Evolutionary conservation across 2,113 vertebrate species (phyloP).

Genomic region (Grus americana): DNA sequence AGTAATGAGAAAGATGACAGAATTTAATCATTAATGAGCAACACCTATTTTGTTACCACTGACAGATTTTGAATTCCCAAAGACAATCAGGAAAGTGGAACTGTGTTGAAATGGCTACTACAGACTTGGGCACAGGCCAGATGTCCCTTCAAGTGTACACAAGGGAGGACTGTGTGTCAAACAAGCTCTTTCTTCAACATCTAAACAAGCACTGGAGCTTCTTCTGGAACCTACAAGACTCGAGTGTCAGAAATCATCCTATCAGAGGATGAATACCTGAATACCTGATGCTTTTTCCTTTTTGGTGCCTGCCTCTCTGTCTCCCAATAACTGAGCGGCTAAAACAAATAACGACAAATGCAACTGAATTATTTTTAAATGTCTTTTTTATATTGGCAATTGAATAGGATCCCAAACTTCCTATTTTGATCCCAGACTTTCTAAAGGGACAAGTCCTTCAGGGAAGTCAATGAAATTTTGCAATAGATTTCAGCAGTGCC

Average conservation of each 20-base stretch:
- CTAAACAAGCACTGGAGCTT: neutral
- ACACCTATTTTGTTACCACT: neutral
- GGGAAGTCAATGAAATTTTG: neutral
- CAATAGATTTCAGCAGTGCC: neutral
- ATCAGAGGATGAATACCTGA: neutral
- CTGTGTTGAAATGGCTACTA: neutral
- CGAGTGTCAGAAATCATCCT: fast-evolving
- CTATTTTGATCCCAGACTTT: neutral
- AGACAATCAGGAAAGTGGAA: neutral
- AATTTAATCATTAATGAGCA: neutral
- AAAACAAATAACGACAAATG: neutral
- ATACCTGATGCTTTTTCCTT: neutral
- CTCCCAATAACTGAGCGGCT: neutral
- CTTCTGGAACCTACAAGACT: neutral
- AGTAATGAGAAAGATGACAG: neutral
- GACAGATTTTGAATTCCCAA: neutral
- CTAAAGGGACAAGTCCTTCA: neutral
- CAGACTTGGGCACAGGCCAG: neutral
- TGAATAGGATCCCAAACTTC: neutral
- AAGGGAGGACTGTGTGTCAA: neutral
- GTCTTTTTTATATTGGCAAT: neutral
- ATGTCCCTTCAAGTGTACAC: neutral
- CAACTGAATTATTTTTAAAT: neutral
- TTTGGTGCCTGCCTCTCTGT: neutral
- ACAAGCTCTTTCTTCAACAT: neutral